A percentile compares a stretch with the other conserved stretches of the same genome.
These are phyloP conservation scores for Cebus imitator DNA, from an alignment of 2,113 vertebrate genomes.

Conservation along the genomic window DNA sequence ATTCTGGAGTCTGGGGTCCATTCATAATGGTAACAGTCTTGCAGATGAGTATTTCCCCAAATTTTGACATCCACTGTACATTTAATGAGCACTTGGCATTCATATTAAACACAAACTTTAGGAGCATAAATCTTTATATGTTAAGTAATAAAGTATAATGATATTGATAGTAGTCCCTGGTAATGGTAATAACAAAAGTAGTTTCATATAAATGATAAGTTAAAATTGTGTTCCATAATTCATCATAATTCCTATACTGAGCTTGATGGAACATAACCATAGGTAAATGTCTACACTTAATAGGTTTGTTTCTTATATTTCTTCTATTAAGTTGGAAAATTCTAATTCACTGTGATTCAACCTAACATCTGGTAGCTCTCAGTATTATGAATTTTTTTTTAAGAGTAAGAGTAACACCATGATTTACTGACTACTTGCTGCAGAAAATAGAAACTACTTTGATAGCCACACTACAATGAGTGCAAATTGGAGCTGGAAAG, in stretches of 20 bases:
- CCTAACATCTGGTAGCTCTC: background rate
- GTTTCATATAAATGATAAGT: background rate
- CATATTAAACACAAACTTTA: background rate
- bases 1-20: background rate
- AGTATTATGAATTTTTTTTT: background rate
- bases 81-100: background rate
- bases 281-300: background rate
- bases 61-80: background rate
- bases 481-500: background rate
- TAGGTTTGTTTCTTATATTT: background rate
- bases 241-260: background rate
- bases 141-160: background rate
- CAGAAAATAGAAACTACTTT: background rate
- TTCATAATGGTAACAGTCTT: background rate
- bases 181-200: background rate
- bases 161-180: background rate
- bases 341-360: background rate
- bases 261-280: background rate
- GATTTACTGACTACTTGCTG: conserved; percentile 13
- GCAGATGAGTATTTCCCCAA: background rate
- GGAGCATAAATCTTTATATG: background rate
- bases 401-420: background rate
- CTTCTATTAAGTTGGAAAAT: background rate
- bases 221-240: background rate
- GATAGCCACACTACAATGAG: background rate